Conservation (phyloP, 2,797 vertebrate species). For the Danio tinwini region DNA sequence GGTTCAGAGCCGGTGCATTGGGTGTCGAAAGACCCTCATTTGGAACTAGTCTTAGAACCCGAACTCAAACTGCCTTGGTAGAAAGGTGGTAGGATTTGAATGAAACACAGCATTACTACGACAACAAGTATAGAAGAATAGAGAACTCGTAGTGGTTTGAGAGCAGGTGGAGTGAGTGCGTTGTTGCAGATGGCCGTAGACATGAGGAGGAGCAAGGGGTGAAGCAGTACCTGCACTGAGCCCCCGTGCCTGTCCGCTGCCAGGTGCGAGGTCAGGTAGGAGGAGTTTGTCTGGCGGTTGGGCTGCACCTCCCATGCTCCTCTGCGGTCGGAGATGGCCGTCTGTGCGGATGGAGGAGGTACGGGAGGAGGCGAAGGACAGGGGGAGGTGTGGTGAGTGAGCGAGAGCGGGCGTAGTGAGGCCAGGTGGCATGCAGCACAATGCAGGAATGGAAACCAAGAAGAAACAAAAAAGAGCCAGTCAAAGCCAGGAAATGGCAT, state of each 20-base stretch:
- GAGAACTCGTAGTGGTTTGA: conserved; percentile 29
- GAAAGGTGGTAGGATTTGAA: background rate
- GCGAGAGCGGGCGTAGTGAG: conserved; percentile 69
- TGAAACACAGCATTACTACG: conserved; percentile 23
- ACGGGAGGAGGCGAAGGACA: conserved; percentile 27
- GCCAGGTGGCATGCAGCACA: conserved; percentile 79
- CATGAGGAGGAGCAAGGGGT: conserved; percentile 64
- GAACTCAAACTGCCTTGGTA: too few relatives aligned
- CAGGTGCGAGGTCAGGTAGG: conserved; percentile 96
- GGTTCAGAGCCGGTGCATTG: too few relatives aligned
- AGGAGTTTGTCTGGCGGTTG: conserved; percentile 95
- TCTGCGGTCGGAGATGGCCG: conserved; percentile 89
- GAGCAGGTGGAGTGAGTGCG: background rate
- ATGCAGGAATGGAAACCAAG: conserved; percentile 68
- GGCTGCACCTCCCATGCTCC: conserved; percentile 98
- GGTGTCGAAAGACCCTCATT: too few relatives aligned
- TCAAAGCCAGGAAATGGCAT: conserved; percentile 73
- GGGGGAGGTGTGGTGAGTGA: conserved; percentile 66
- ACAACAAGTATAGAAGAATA: background rate
- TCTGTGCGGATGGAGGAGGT: conserved; percentile 71
- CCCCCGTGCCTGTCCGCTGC: conserved; percentile 97
- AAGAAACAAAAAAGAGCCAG: conserved; percentile 67
- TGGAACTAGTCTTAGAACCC: too few relatives aligned
- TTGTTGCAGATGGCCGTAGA: conserved; percentile 35
- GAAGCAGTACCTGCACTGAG: conserved; percentile 94